Evolutionary conservation across 2,888 invertebrate genomes (phyloP), one percentile per base, ranked within the genome.

Genomic region (Thelaira solivaga): DNA sequence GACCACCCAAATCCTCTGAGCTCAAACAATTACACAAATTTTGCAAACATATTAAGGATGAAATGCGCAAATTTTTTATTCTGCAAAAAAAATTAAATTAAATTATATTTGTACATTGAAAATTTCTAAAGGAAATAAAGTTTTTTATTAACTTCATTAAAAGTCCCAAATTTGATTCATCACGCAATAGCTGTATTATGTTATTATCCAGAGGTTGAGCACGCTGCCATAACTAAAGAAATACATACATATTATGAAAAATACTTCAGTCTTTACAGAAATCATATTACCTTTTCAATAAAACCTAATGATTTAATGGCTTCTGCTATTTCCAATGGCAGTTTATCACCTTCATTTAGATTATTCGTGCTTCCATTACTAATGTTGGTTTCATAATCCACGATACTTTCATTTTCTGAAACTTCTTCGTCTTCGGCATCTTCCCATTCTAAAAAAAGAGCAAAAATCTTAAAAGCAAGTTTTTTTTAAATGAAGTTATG

Each of bases 41-140:
- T 87, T 93, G 94, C 57, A 93, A 85, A 82, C 94, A 94, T 13
- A 94, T 88, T 45, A 94, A 88, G 1, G 93, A 92, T 82, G 93
- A 90, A n/a, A 92, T 91, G 83, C 93, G 92, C 43, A 94, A 85
- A 55, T 89, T 91, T 45, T 90, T 86, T 13, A 91, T 84, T 82
- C 92, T 92, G 22, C 3, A 61, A 57, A 57, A 59, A 57, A 29
- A 68, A 26, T 16, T 8, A 16, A 22, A 2, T 31, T 2, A 4
- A 4, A 31, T n/a, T n/a, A 31, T 10, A 7, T 10, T 39, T 16
- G 5, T 13, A 39, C n/a, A 6, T 13, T 39, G 4, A 6, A 10
- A 13, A 39, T 4, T n/a, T 13, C 16, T 16, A 7, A 31, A 16
- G 6, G 13, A 6, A n/a, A 13, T 39, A 4, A 4, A 39, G 36